These are phyloP conservation scores for Catharus bicknelli DNA, from an alignment of 2,113 vertebrate species.

Conservation along the genomic window DNA sequence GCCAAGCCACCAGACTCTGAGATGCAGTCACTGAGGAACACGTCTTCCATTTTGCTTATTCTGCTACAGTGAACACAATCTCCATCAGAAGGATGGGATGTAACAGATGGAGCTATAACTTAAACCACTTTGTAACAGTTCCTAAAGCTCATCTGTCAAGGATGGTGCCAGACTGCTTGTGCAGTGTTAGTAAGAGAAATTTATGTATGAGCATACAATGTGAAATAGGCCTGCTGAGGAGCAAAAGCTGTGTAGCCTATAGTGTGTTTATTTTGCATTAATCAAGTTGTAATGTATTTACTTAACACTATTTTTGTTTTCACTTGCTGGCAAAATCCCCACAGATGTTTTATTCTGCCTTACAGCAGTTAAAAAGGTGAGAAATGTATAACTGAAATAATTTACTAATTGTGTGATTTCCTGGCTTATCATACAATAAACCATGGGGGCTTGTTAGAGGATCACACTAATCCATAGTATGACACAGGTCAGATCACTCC, in stretches of 20 bases:
- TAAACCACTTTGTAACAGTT: background rate
- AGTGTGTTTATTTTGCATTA: background rate
- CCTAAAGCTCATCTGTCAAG: background rate
- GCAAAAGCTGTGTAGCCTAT: background rate
- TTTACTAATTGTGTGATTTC: background rate
- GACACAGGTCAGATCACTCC: background rate
- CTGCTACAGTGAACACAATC: background rate
- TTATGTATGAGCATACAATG: background rate
- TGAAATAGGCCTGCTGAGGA: slow-evolving; percentile 1
- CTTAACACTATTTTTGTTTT: background rate
- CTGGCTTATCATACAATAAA: background rate
- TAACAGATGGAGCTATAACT: slow-evolving; percentile 3
- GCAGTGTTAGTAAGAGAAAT: background rate
- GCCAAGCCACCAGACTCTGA: background rate
- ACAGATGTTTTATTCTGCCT: background rate
- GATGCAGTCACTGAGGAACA: background rate
- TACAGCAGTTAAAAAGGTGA: background rate
- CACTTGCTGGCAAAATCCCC: background rate
- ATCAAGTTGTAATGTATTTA: background rate
- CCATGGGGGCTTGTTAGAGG: background rate
- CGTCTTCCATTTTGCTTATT: background rate
- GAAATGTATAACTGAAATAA: background rate
- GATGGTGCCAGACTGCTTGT: background rate
- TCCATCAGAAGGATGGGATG: background rate
- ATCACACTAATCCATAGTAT: background rate